Evolutionary conservation across 92 coral and sea anemone genomes (phyloP), one percentile per base, ranked within the genome.

Genomic region (Umimayanthus kanabou): DNA sequence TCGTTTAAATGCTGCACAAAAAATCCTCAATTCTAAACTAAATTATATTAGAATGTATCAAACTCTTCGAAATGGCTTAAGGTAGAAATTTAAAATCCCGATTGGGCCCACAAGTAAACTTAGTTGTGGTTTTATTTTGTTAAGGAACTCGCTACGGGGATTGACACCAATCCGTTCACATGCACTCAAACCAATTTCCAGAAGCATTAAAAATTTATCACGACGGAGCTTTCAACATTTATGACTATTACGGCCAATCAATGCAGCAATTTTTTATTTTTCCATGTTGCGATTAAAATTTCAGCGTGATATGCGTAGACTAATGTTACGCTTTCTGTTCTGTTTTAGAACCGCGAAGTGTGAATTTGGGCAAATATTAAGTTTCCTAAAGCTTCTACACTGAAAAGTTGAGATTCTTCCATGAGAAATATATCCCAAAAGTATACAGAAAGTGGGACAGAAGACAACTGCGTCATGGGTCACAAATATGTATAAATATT

Each of bases 151-250:
- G 16, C 87, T 13, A 18, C 73, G 28, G 42, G 78, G 43, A 83
- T 18, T 20, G 64, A 43, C 45, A 47, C 87, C 45, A 43, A 75
- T 39, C 45, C 45, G 79, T 75, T 33, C 53, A 75, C 79, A 39
- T 39, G 18, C 50, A 3, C 4, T 18, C 15, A 70, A 83, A 83
- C 43, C 78, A 83, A 69, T 83, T 83, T 55, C 73, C 61, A 25
- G 18, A 71, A 20, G 65, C 29, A 83, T 83, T 83, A 83, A 83
- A 70, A 39, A 69, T 83, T 83, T 71, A 81, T 81, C n/a, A 55
- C 84, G 49, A 57, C 58, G 40, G 77, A 40, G 42, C 76, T 65
- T 81, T 69, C 33, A 28, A 45, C 39, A 69, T 47, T 45, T 66
- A 47, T 28, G 66, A 69, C 28, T 71, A 65, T 70, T 83, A 69